Evolutionary conservation across 2,888 invertebrate genomes (phyloP).

Genomic region (Taenaris catops): DNA sequence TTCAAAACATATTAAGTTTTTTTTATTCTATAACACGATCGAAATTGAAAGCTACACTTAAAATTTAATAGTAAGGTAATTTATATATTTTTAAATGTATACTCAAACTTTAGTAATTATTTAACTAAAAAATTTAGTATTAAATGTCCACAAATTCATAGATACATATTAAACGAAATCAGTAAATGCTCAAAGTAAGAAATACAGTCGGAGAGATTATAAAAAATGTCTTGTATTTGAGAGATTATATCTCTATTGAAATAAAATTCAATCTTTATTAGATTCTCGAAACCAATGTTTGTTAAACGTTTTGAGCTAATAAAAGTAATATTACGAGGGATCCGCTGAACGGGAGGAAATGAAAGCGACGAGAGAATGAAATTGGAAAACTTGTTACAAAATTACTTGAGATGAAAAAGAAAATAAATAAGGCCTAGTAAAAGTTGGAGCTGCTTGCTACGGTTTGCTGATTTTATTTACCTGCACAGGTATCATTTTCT

Average conservation of each 20-base stretch:
- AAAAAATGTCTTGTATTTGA: slow-evolving; percentile 3
- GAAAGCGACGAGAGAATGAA: slow-evolving; percentile 75
- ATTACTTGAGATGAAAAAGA: slow-evolving; percentile 68
- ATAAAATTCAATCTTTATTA: slow-evolving; percentile 60
- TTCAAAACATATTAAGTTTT: no score
- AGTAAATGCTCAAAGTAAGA: no score
- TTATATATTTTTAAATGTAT: no score
- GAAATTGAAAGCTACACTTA: no score
- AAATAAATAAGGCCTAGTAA: slow-evolving; percentile 64
- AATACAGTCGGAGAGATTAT: no score
- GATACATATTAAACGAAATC: no score
- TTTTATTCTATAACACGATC: no score
- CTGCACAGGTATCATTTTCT: slow-evolving; percentile 10
- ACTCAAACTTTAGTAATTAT: no score
- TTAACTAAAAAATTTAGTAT: no score
- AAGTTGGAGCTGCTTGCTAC: slow-evolving; percentile 50
- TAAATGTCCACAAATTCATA: no score
- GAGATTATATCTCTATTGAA: slow-evolving; percentile 41
- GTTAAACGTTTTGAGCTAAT: slow-evolving; percentile 75
- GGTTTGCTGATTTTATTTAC: slow-evolving; percentile 31
- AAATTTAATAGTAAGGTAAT: no score
- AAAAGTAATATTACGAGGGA: slow-evolving; percentile 72
- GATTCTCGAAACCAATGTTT: slow-evolving; percentile 69
- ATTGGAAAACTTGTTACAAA: slow-evolving; percentile 78
- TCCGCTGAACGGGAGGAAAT: slow-evolving; percentile 56